Base-by-base conservation (phyloP, 2,113 vertebrate species). In the Bubo bubo region DNA sequence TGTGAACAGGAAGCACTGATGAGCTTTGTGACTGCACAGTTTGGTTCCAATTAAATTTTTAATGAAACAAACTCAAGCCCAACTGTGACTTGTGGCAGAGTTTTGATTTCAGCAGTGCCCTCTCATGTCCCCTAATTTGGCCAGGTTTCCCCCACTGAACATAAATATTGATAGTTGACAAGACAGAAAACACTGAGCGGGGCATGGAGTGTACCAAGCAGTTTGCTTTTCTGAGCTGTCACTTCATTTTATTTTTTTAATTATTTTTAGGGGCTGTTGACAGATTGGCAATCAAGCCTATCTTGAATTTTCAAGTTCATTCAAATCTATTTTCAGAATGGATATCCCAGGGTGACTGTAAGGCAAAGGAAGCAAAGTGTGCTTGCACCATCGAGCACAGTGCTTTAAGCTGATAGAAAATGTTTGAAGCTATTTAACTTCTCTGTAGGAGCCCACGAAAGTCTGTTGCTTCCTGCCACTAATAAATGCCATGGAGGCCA, bases 1-100 rank as follows among this genome's bases (percentile, higher is more conserved):
- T 92, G 71, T 88, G 86, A 97, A 96, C 34, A 66, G 88, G 79
- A 97, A 97, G 90, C 96, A 66, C 89, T 95, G 93, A 96, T 85
- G 84, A 97, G 89, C 84, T 97, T 96, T 94, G 53, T 96, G 88
- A 97, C 84, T 96, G 88, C 92, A 85, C 92, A 95, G 87, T 96
- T 88, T 97, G 95, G 79, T 97, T 97, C 95, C 95, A 97, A 97
- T 98, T 98, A 98, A 81, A 92, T 94, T 97, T 87, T 97, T 98
- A 97, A 98, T 94, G 85, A 97, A 97, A 98, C 80, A 77, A 87
- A 91, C 73, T 90, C 76, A 95, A 96, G 35, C 19, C 90, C 86
- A 96, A 95, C 75, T 92, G 86, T 96, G 92, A 96, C 58, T 82
- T 71, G 67, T 94, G 92, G 45, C 45, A n/a, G 77, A 94, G 58